These are phyloP conservation scores for Amblyopsis rosae DNA, from an alignment of 2,113 vertebrate species.

Conservation along the genomic window DNA sequence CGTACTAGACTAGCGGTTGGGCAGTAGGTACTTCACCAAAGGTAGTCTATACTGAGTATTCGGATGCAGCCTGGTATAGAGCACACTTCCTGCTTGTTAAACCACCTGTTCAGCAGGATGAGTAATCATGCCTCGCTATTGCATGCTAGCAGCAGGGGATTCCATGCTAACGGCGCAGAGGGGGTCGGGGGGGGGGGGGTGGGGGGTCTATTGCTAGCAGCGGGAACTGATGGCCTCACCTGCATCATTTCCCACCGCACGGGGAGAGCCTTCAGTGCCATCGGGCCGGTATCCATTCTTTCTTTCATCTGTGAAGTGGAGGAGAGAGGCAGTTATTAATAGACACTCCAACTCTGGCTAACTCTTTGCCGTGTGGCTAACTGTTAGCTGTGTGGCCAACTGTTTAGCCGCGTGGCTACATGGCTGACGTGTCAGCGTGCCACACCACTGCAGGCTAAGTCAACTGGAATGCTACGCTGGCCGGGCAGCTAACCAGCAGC, in stretches of 20 bases:
- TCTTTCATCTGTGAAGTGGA: constrained; percentile 82
- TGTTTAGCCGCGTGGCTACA: not conserved
- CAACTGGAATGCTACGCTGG: constrained; percentile 15
- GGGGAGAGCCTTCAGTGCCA: constrained; percentile 83
- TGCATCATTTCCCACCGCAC: constrained; percentile 82
- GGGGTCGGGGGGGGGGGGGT: not conserved
- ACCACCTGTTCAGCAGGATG: constrained; percentile 1
- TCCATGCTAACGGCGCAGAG: not conserved
- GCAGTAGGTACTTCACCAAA: no score
- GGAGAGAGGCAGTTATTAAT: constrained; percentile 40
- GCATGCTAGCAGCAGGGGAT: not conserved
- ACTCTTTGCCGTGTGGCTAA: constrained; percentile 1
- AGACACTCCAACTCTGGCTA: not conserved
- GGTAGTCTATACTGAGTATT: no score
- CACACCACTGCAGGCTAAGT: constrained; percentile 12
- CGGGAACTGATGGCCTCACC: constrained; percentile 72
- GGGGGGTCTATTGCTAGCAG: not conserved
- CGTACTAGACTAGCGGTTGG: no score
- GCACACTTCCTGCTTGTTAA: constrained; percentile 3
- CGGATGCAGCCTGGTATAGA: no score
- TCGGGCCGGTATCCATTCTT: constrained; percentile 87
- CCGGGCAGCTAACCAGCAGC: constrained; percentile 39
- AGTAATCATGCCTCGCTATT: not conserved
- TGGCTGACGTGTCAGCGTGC: not conserved
- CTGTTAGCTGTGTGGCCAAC: not conserved